Evolutionary conservation across 2,797 vertebrate genomes (phyloP), one percentile per base, ranked within the genome.

Genomic region (Coilia nasus): DNA sequence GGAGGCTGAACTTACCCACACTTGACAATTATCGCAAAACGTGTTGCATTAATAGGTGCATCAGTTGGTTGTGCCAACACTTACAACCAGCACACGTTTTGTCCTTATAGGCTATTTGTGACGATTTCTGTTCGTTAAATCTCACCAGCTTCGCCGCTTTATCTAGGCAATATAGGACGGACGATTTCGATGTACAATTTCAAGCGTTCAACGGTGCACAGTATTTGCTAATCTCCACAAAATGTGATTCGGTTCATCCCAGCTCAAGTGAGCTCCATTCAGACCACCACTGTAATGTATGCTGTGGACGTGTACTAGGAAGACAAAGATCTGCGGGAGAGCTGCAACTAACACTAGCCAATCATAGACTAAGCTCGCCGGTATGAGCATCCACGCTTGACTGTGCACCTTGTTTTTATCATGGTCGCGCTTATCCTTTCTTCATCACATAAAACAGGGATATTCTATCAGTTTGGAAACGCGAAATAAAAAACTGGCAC

Each of bases 321-420:
- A 82, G 67, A 83, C 82, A 64, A 87, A 81, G 87, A 87, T 88
- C 85, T 85, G 89, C 86, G 15, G 84, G 67, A 87, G 85, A 85
- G 88, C 84, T 84, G 86, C 84, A 87, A 83, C 82, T 83, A 89
- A 85, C 85, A 78, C 85, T 83, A 91, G 87, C 92, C 91, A 91
- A 93, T 92, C 93, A 91, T 90, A 67, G 85, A 80, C 86, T 47
- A 84, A 67, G 71, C 81, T 81, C 46, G 91, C 84, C 88, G 86
- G 17, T 35, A 82, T 35, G 50, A 84, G n/a, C 81, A 41, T 14
- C 80, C 87, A 82, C 81, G 83, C 54, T 35, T n/a, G 50, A 67
- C 31, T 10, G 12, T 81, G 81, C 41, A 75, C 31, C 50, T 54
- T 85, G 21, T 56, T 81, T 82, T 59, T n/a, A 19, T 60, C 84